Evolutionary conservation across 1,140 invertebrate genomes (phyloP), one percentile per base, ranked within the genome.

Genomic region (Nomia melanderi): DNA sequence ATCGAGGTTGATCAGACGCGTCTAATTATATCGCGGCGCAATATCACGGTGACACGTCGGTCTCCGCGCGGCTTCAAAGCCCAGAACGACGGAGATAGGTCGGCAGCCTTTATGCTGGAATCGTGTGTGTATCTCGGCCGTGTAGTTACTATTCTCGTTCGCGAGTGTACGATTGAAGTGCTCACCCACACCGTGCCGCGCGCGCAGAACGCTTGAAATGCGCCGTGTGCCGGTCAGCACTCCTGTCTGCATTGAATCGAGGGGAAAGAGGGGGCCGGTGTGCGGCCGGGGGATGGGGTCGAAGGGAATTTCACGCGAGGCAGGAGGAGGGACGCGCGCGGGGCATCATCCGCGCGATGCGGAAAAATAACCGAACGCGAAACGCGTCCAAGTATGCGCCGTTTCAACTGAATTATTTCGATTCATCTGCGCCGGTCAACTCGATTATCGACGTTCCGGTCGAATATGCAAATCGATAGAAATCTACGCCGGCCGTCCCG

Each of bases 201-300:
- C 5, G 47, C 66, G 20, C 20, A n/a, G 57, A 27, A 14, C 57
- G 75, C n/a, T 77, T 62, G 75, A 77, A 77, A 77, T 71, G 67
- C 75, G 53, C 57, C 75, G 67, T 56, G 67, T 33, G 66, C 11
- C 75, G 75, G 67, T 71, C 75, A 77, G 33, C 57, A 71, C 66
- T 77, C 75, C 27, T 44, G 75, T 63, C 57, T 62, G 75, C 57
- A 44, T 77, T 77, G 66, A 71, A 71, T 71, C 67, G 53, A 66
- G 31, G 31, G 27, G 31, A n/a, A n/a, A n/a, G n/a, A n/a, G n/a
- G n/a, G n/a, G n/a, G n/a, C n/a, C n/a, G n/a, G n/a, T n/a, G n/a
- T n/a, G n/a, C n/a, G n/a, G n/a, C n/a, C 53, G 44, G 5, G 20
- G 44, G 20, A 5, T 0, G 41, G 14, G 14, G 41, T 3, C 3